Base-by-base conservation (phyloP, 2,113 vertebrate species). In the Rallus limicola region DNA sequence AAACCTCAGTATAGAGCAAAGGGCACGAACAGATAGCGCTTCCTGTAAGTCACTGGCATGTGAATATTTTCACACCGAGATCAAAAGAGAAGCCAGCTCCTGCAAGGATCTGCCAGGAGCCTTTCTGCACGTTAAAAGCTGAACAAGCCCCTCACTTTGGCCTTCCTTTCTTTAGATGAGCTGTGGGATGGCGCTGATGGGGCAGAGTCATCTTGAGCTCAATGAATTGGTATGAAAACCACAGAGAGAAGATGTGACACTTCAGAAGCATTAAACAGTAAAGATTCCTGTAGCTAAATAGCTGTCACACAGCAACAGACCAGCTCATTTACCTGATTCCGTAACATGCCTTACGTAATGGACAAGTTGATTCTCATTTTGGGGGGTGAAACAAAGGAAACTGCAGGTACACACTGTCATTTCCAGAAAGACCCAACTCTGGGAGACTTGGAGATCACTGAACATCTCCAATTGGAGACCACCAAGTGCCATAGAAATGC, bases 191-290 rank as follows among this genome's bases (percentile, higher is more conserved):
- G 15, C 56, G 9, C 4, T 1, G 16, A 29, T 18, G 26, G 40
- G 2, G 10, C 46, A 21, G 65, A 79, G 44, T 5, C 33, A 9
- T 44, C 62, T 28, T 12, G 52, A 38, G 55, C 34, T 64, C 19
- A 70, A 56, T 6, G 17, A 74, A 24, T 34, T 6, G 6, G 38
- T n/a, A 70, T 31, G 59, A 75, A 63, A 68, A 9, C 2, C 36
- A 64, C 28, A 36, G 3, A n/a, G 38, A 29, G 62, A 0, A 42
- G 38, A 69, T 5, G 7, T 4, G 48, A 34, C 0, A 3, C 36
- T 64, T 33, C 7, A 7, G 25, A 52, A 72, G 19, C 0, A 2
- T 64, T 11, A 48, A 50, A n/a, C 13, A 33, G 16, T 12, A n/a
- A 60, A 58, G 24, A 28, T 17, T 42, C 62, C 15, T 26, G 10